These are phyloP conservation scores for Lethocerus indicus DNA, from an alignment of 1,140 invertebrate genomes.

Conservation along the genomic window DNA sequence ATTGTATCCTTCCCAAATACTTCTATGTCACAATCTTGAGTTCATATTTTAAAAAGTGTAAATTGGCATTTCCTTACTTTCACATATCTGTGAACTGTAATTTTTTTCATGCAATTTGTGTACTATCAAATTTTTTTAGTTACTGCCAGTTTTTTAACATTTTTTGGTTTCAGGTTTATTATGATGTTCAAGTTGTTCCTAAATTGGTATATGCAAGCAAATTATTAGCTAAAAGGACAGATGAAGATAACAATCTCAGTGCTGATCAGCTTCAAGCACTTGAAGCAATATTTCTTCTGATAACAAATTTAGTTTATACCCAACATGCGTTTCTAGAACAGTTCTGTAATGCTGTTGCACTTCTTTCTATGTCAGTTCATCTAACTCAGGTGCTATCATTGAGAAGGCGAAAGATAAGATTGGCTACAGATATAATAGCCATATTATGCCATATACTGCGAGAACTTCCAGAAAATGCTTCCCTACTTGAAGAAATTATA, in stretches of 20 bases:
- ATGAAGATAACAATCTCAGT: constrained; percentile 25
- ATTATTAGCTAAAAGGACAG: constrained; percentile 27
- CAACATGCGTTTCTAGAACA: constrained; percentile 52
- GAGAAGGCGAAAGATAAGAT: constrained; percentile 36
- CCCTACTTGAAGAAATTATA: constrained; percentile 52
- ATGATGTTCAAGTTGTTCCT: constrained; percentile 56
- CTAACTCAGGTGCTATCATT: constrained; percentile 28
- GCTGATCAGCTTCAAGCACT: constrained; percentile 39
- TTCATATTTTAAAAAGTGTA: no score
- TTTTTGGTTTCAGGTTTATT: constrained; percentile 34
- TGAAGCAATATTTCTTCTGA: constrained; percentile 44
- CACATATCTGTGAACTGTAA: no score
- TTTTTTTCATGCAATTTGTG: no score
- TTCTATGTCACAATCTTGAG: no score
- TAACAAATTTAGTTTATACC: constrained; percentile 50
- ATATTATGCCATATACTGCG: constrained; percentile 57
- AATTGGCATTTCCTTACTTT: no score
- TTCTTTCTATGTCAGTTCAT: constrained; percentile 25
- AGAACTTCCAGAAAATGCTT: constrained; percentile 50
- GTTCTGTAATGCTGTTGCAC: constrained; percentile 56
- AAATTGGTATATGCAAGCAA: constrained; percentile 57
- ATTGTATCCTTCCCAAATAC: no score
- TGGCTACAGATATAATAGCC: constrained; percentile 47
- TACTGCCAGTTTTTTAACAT: no score
- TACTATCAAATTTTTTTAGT: no score